Evolutionary conservation across 92 coral and sea anemone species (phyloP).

Genomic region (Zoanthus gigantus): DNA sequence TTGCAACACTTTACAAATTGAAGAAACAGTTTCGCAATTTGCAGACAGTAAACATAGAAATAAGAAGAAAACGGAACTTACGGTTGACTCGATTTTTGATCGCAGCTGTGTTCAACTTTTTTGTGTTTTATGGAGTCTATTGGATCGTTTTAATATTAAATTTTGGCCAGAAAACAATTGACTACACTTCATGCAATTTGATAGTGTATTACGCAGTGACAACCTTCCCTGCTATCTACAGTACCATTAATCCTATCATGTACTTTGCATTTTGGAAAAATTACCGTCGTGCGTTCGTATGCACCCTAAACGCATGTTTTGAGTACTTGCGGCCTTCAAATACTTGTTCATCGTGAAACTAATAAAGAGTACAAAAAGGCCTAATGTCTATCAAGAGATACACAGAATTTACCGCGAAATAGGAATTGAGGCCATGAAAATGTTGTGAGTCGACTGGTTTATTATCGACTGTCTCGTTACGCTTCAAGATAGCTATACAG

Average conservation of each 20-base stretch:
- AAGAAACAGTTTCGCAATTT: slow-evolving; percentile 13
- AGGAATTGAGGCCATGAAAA: too few relatives aligned
- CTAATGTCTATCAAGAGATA: too few relatives aligned
- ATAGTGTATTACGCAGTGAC: background rate
- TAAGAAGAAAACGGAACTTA: slow-evolving; percentile 32
- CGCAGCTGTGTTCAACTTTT: slow-evolving; percentile 3
- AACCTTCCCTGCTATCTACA: slow-evolving; percentile 29
- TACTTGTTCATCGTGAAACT: background rate
- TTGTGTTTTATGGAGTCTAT: slow-evolving; percentile 32
- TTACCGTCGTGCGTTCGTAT: slow-evolving; percentile 14
- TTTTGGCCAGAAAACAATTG: background rate
- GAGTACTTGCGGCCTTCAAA: background rate
- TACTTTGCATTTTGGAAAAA: slow-evolving; percentile 26
- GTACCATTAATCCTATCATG: slow-evolving; percentile 25
- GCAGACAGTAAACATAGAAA: background rate
- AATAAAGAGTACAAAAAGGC: background rate
- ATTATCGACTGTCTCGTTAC: too few relatives aligned
- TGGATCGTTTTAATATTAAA: slow-evolving; percentile 7
- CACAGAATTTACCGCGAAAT: too few relatives aligned
- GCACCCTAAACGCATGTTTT: slow-evolving; percentile 12
- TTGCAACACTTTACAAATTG: background rate
- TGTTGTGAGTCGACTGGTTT: too few relatives aligned
- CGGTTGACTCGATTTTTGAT: slow-evolving; percentile 8
- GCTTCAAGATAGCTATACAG: too few relatives aligned
- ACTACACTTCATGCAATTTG: slow-evolving; percentile 15